These are phyloP conservation scores for Datnioides undecimradiatus DNA, from an alignment of 2,113 vertebrate species.

Conservation along the genomic window DNA sequence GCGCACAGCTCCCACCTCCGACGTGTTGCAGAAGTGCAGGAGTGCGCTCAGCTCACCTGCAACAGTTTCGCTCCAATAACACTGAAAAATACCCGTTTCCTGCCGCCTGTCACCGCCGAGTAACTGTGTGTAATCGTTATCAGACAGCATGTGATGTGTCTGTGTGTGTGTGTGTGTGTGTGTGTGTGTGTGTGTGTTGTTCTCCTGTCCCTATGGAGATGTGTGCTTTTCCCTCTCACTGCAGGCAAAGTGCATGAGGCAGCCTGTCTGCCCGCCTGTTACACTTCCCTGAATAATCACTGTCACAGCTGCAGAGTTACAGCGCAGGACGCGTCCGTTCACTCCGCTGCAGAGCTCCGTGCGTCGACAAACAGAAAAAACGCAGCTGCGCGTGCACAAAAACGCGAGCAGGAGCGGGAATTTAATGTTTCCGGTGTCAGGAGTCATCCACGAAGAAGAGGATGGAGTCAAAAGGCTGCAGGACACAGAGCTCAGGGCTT, in stretches of 20 bases:
- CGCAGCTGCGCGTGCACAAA: not conserved
- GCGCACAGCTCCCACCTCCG: slow-evolving; percentile 79
- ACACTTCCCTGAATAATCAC: slow-evolving; percentile 19
- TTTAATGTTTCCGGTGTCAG: not conserved
- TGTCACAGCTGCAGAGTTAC: slow-evolving; percentile 23
- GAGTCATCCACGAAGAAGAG: not conserved
- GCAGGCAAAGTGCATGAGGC: slow-evolving; percentile 5
- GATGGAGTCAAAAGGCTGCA: not conserved
- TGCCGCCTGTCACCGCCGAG: not conserved
- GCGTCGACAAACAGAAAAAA: slow-evolving; percentile 15
- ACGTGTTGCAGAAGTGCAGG: slow-evolving; percentile 74
- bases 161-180: not conserved
- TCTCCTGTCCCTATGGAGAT: slow-evolving; percentile 9
- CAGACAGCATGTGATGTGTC: not conserved
- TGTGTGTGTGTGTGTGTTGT: not conserved
- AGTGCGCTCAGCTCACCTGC: not conserved
- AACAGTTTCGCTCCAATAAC: not conserved
- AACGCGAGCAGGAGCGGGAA: not conserved
- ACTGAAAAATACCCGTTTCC: not conserved
- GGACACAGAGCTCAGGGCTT: not conserved
- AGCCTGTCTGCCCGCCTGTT: slow-evolving; percentile 21
- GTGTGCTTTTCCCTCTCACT: not conserved
- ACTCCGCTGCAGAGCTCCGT: not conserved
- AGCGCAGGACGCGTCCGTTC: slow-evolving; percentile 1
- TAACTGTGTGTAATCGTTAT: not conserved